These are phyloP conservation scores for Rattus rattus DNA, from an alignment of 2,113 vertebrate genomes.

Conservation along the genomic window DNA sequence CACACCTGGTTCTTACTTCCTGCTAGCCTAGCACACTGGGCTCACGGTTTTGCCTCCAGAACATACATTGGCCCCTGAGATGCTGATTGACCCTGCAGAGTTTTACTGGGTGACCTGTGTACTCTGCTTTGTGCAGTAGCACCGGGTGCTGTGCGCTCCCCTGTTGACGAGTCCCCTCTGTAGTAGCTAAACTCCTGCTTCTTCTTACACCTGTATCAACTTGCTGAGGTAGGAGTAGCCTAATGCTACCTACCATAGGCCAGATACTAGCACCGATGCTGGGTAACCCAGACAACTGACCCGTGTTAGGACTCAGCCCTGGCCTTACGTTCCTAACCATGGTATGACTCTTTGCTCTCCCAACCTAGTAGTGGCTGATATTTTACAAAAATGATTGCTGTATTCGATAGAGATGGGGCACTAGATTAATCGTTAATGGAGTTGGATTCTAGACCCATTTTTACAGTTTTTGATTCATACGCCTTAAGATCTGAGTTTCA, in stretches of 20 bases:
- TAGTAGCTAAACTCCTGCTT: rapidly evolving
- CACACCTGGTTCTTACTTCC: rapidly evolving
- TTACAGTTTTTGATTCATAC: neutral
- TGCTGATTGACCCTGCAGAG: neutral
- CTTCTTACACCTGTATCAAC: rapidly evolving
- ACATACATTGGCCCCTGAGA: rapidly evolving
- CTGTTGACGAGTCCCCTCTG: rapidly evolving
- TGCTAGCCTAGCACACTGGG: rapidly evolving
- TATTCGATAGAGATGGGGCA: neutral
- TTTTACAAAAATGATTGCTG: neutral
- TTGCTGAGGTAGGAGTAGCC: neutral
- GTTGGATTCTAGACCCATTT: neutral
- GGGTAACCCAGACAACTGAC: neutral
- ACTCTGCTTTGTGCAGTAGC: neutral
- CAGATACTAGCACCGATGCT: neutral
- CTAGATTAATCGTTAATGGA: neutral
- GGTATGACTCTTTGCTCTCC: neutral
- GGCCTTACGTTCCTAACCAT: neutral
- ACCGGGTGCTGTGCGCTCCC: rapidly evolving
- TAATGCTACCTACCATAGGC: neutral
- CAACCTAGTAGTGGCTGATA: neutral
- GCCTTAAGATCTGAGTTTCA: neutral
- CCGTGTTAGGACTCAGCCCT: rapidly evolving
- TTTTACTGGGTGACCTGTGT: neutral
- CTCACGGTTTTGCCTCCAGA: neutral